phyloP scores from a whole-genome alignment of 2,888 invertebrate species.

The Lasioglossum vierecki region DNA sequence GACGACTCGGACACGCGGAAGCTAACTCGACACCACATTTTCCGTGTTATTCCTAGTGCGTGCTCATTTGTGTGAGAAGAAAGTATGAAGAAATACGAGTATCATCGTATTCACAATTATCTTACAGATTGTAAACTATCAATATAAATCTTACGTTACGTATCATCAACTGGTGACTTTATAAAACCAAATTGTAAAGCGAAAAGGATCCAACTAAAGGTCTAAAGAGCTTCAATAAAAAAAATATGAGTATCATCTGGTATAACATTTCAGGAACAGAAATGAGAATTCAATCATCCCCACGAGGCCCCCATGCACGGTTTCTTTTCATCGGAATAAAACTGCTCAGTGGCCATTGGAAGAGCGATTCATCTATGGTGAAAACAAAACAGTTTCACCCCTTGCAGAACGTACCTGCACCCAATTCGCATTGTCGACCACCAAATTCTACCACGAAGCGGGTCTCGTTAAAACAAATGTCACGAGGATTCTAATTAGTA shows the following conservation, averaged over 20 bases:
- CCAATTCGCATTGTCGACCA: not conserved
- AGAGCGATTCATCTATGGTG: not conserved
- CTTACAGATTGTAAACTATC: too few relatives aligned
- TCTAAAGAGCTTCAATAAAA: too few relatives aligned
- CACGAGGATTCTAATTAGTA: not conserved
- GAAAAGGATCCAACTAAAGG: too few relatives aligned
- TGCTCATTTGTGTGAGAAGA: too few relatives aligned
- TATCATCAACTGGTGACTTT: too few relatives aligned
- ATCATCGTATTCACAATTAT: too few relatives aligned
- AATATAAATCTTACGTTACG: too few relatives aligned
- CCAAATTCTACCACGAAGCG: not conserved
- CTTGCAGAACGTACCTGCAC: not conserved
- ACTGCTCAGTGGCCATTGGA: not conserved
- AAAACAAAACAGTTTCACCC: slow-evolving; percentile 1
- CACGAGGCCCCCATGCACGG: not conserved
- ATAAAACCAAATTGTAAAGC: too few relatives aligned
- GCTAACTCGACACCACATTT: not conserved
- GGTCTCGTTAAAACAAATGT: not conserved
- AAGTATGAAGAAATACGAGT: not conserved
- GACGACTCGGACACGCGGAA: not conserved
- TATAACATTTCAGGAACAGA: not conserved
- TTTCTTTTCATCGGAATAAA: not conserved
- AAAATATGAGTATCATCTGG: too few relatives aligned
- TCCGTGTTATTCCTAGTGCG: not conserved
- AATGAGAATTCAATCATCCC: not conserved